Base-by-base conservation (phyloP, 1,140 invertebrate species). In the Ips nitidus region DNA sequence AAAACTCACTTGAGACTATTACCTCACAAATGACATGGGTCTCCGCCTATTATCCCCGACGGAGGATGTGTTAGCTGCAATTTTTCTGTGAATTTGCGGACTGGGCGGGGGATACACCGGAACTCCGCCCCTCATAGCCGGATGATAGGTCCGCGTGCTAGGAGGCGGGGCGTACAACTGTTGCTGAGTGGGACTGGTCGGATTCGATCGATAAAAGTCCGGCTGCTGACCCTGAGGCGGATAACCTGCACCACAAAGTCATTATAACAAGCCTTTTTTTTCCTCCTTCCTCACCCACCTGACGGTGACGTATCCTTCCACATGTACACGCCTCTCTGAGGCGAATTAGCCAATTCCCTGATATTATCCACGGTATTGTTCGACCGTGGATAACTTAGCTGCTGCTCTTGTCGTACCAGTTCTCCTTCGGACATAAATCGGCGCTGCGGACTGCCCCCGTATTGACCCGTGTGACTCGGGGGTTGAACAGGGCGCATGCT, bases 21-120 rank as follows among this genome's bases (percentile, higher is more conserved):
- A 70, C 69, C 93, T 88, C 38, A 97, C 92, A 83, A 97, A 97
- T 43, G 94, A 94, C 85, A 97, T 93, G 1, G 95, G 95, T 55
- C 94, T 84, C 52, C 85, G 84, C 69, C 84, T 78, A 38, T 80
- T 81, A 38, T 71, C 69, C 70, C 85, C 78, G 4, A 77, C 68
- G n/a, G 74, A 61, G 2, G 79, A 73, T 6, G 75, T 58, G 53
- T 69, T 75, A 7, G 71, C 59, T 6, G 71, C 69, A 78, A 80
- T 82, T 86, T 79, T 79, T 38, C 77, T 70, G 59, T 79, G 77
- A 40, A 89, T 90, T 75, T 88, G 89, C 2, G 87, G 89, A 73
- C 87, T 89, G 63, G 85, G 84, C 2, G 87, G 88, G 2, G 89
- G 89, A 76, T 89, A 90, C 2, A 90, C 89, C 40, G 84, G 83